Percentiles rank a stretch among this genome's conserved stretches.
Evolutionary conservation across 2,888 invertebrate genomes (phyloP).

Genomic region (Hypercompe scribonia): DNA sequence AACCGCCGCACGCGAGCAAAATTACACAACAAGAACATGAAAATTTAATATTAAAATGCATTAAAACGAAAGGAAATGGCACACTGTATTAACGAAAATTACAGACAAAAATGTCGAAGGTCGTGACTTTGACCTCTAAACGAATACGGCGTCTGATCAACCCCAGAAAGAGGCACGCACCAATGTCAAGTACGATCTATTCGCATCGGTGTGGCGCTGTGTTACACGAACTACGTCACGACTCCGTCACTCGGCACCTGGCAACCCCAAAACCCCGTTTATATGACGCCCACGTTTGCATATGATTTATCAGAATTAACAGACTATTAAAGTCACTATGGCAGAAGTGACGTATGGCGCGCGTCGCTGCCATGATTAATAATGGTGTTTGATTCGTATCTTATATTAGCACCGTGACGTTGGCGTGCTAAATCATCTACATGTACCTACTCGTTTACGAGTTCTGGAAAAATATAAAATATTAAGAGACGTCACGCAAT

Average conservation of each 20-base stretch:
- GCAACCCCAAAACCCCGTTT: conserved; percentile 46
- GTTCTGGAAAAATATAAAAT: conserved; percentile 16
- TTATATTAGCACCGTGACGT: conserved; percentile 55
- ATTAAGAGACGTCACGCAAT: conserved; percentile 28
- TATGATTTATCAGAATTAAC: conserved; percentile 38
- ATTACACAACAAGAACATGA: conserved; percentile 6
- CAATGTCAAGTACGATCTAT: conserved; percentile 70
- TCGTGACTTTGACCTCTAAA: conserved; percentile 63
- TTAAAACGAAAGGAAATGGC: conserved; percentile 22
- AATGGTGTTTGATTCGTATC: conserved; percentile 45
- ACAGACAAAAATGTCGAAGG: conserved; percentile 57
- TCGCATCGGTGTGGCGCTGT: conserved; percentile 54
- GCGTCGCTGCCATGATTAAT: conserved; percentile 53
- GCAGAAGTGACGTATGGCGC: conserved; percentile 37
- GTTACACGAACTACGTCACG: conserved; percentile 50
- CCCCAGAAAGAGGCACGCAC: conserved; percentile 59
- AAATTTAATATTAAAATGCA: conserved; percentile 23
- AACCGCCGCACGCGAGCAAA: conserved; percentile 21
- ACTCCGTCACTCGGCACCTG: conserved; percentile 48
- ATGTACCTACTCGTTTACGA: conserved; percentile 39
- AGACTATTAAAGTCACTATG: conserved; percentile 39
- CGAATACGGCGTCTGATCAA: conserved; percentile 56
- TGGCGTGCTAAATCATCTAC: conserved; percentile 39
- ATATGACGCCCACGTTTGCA: conserved; percentile 43
- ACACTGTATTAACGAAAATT: conserved; percentile 37